Evolutionary conservation across 2,113 vertebrate species (phyloP), one percentile per base, ranked within the genome.

Genomic region (Rhadina sibilatrix): DNA sequence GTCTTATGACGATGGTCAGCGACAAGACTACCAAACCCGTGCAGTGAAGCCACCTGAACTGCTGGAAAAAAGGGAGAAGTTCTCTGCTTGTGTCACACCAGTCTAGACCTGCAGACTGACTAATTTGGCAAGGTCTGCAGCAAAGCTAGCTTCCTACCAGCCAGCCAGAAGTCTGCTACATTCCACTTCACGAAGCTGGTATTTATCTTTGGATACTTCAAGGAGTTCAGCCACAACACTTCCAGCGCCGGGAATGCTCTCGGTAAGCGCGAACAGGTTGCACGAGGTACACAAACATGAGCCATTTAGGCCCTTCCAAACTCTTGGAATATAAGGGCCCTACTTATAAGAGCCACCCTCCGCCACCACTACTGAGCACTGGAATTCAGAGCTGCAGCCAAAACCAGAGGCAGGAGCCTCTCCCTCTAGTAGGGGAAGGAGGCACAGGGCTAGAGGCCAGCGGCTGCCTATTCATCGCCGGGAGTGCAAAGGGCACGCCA

Each of bases 391-490:
- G 61, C 38, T 72, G 33, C 63, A 35, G 94, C 70, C 78, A 82
- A 90, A 82, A 60, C 37, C 52, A 61, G 88, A 87, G 56, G 70
- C 33, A 74, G 63, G 38, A 96, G 82, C 90, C 90, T 88, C 85
- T 94, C 90, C 94, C 88, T 83, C 9, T 3, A 46, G 69, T 22
- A 66, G 0, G 2, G 79, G 54, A 85, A 87, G 59, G 66, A 70
- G 64, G 65, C 59, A 23, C 23, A 38, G 70, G 71, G 79, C 83
- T 44, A 7, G 2, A 5, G 40, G 94, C 94, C 95, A 92, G 95
- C 68, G 6, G 95, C 87, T 78, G 60, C 92, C 92, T 78, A 61
- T 93, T 94, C 92, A 94, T 89, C 84, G 50, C 69, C 0, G 0
- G 12, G 63, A 75, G 94, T 8, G 60, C 92, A 94, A 93, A 96